Base-by-base conservation (phyloP, 2,113 vertebrate genomes). In the Myotis yumanensis region DNA sequence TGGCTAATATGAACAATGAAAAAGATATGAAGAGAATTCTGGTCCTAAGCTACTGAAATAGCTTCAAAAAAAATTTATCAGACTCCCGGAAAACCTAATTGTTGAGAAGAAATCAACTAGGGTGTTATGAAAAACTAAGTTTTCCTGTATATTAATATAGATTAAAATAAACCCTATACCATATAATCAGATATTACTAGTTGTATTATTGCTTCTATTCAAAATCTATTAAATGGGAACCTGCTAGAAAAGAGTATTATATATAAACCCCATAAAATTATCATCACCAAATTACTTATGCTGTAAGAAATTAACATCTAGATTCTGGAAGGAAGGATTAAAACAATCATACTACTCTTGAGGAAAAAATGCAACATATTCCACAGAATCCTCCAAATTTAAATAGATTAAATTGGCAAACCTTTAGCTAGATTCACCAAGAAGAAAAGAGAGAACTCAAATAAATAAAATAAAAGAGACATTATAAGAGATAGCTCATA, bases 81-180 rank as follows among this genome's bases (percentile, higher is more conserved):
- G 18, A 91, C 4, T 40, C 23, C 75, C 35, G 51, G 22, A 54
- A 86, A 93, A 89, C 9, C 22, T 23, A 93, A n/a, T 4, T 85
- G 28, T 77, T 66, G 14, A 95, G 43, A 91, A 95, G 51, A 93
- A 18, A 76, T 69, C 11, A 54, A 75, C 57, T 6, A 51, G 11
- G 18, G 81, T 37, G 0, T 66, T 25, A 85, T 64, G 25, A 94
- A 51, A 72, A 73, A 75, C 32, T 66, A 68, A 59, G 28, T 30
- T 79, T 73, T 92, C 86, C 23, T 71, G 23, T 48, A 12, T 59
- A 79, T 64, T 64, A 84, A 54, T 51, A 90, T 80, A 92, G 32
- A 87, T 87, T 69, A 95, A 83, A 95, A 94, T 87, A 75, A 84
- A 57, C 4, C 11, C 54, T 54, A 84, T 68, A 69, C 6, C 28